Evolutionary conservation across 2,888 invertebrate genomes (phyloP).

Genomic region (Cheilosia vulpina): DNA sequence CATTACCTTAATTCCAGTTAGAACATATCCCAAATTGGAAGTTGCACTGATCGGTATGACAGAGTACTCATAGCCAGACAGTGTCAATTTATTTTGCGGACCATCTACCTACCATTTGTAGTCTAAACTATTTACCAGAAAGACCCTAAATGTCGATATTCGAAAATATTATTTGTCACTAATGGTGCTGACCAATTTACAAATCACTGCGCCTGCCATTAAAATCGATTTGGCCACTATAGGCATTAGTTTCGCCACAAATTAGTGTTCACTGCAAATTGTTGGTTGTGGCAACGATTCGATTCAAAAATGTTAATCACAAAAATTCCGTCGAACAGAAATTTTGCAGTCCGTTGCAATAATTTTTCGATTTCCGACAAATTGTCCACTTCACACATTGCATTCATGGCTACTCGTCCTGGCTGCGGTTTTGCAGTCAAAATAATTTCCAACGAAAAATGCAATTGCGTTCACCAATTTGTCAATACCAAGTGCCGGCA

Average conservation of each 20-base stretch:
- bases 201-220: conserved; percentile 7
- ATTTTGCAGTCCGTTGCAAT: conserved; percentile 9
- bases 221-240: background rate
- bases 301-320: conserved; percentile 17
- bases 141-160: background rate
- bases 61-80: too few species aligned
- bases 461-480: conserved; percentile 44
- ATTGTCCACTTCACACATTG: conserved; percentile 18
- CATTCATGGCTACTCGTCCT: background rate
- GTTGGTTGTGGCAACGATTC: background rate
- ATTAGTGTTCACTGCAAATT: conserved; percentile 11
- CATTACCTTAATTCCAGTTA: too few species aligned
- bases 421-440: conserved; percentile 7
- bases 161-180: conserved; percentile 2
- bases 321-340: conserved; percentile 14
- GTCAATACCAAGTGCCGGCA: conserved; percentile 41
- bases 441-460: conserved; percentile 20
- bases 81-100: too few species aligned
- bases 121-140: too few species aligned
- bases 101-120: too few species aligned
- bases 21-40: too few species aligned
- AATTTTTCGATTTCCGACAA: conserved; percentile 14
- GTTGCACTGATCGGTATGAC: too few species aligned
- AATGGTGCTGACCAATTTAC: background rate
- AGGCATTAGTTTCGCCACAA: conserved; percentile 9